phyloP scores from a whole-genome alignment of 2,888 invertebrate species.

The Philereme vetulata region DNA sequence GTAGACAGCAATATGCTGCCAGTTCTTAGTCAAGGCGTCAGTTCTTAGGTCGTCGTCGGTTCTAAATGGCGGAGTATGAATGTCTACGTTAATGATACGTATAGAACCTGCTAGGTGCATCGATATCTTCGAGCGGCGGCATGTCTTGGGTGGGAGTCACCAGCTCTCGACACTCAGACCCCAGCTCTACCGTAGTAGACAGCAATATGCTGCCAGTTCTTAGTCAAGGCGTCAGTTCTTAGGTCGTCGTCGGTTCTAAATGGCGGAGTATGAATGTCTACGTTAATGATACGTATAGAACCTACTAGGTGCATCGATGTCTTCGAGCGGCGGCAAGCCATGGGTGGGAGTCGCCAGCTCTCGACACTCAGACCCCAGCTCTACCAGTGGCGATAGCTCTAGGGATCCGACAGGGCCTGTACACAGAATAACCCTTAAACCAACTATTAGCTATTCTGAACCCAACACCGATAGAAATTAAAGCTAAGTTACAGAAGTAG shows the following conservation, averaged over 20 bases:
- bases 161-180: constrained; percentile 73
- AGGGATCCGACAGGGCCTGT: constrained; percentile 21
- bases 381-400: constrained; percentile 64
- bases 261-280: too few relatives aligned
- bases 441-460: not conserved
- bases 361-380: constrained; percentile 72
- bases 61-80: too few relatives aligned
- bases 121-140: constrained; percentile 62
- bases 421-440: constrained; percentile 5
- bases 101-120: constrained; percentile 60
- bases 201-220: too few relatives aligned
- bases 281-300: constrained; percentile 22
- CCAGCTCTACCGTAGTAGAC: constrained; percentile 68
- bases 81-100: not conserved
- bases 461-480: not conserved
- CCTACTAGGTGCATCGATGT: constrained; percentile 67
- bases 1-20: too few relatives aligned
- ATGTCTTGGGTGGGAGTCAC: constrained; percentile 55
- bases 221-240: too few relatives aligned
- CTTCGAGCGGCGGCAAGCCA: constrained; percentile 57
- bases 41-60: too few relatives aligned
- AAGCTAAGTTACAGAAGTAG: too few relatives aligned
- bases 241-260: too few relatives aligned
- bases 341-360: constrained; percentile 63
- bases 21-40: too few relatives aligned